Percentiles rank a stretch among this genome's conserved stretches.
Evolutionary conservation across 2,888 invertebrate genomes (phyloP).

Genomic region (Bembecia ichneumoniformis): DNA sequence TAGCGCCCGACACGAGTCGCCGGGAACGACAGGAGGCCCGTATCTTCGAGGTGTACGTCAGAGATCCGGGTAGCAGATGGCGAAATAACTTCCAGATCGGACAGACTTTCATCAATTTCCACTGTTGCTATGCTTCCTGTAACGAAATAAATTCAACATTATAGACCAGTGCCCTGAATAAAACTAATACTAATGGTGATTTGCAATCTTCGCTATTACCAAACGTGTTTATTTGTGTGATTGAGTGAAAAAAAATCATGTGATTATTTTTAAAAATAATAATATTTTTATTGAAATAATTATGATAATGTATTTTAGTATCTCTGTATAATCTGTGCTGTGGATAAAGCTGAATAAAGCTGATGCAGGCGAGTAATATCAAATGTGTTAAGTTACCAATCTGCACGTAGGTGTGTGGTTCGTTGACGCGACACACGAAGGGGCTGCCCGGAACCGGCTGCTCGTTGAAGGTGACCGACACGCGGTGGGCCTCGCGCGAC

Average conservation of each 20-base stretch:
- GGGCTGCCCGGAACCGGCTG: constrained; percentile 92
- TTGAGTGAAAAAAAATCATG: no score
- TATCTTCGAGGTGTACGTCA: constrained; percentile 72
- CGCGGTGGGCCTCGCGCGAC: constrained; percentile 89
- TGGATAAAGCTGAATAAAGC: no score
- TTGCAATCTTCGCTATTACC: no score
- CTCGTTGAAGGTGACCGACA: constrained; percentile 95
- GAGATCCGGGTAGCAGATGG: constrained; percentile 75
- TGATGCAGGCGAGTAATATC: no score
- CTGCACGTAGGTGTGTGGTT: constrained; percentile 81
- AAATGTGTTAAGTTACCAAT: constrained; percentile 53
- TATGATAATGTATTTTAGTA: no score
- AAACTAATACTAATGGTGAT: no score
- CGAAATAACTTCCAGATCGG: constrained; percentile 78
- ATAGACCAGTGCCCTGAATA: not conserved
- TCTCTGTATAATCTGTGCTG: no score
- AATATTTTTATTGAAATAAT: no score
- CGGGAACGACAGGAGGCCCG: constrained; percentile 80
- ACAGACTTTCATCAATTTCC: constrained; percentile 73
- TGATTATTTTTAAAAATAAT: no score
- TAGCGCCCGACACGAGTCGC: constrained; percentile 83
- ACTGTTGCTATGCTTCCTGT: constrained; percentile 72
- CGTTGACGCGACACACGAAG: constrained; percentile 84
- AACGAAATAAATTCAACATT: constrained; percentile 1
- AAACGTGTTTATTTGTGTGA: no score